Base-by-base conservation (phyloP, 1,140 invertebrate genomes). In the Uloborus diversus region DNA sequence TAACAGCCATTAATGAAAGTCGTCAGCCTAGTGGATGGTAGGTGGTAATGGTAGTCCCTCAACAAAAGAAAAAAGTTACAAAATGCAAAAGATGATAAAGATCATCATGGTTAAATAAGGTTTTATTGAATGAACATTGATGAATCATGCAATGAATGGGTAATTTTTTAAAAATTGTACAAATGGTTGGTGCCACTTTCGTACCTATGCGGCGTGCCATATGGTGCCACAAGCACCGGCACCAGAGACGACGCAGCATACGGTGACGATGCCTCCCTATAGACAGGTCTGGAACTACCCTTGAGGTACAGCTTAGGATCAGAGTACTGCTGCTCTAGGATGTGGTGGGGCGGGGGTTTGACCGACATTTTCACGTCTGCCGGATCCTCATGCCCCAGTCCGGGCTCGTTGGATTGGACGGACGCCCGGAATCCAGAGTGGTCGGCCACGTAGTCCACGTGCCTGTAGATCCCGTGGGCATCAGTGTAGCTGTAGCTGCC, bases 341-440 rank as follows among this genome's bases (percentile, higher is more conserved):
- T 49, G 4, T 79, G 62, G 3, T 25, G 14, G 11, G 75, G 75
- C 4, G 75, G 75, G 14, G 64, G n/a, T 23, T 79, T 79, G 25
- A 42, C 75, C 1, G 49, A 68, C 3, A 79, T 23, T 25, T 79
- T 66, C 1, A 79, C 75, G 14, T 69, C 65, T 3, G 75, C 75
- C 3, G 75, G 75, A 32, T 79, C 75, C 30, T 79, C 75, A 9
- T 69, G 49, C 1, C 64, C 33, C 1, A 82, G 51, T 23, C 82
- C 81, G 4, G 82, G 82, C 61, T 83, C 81, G 61, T 83, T 83
- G 70, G 82, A 75, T 33, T 81, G 65, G 1, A 83, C 73, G 0
- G 76, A 53, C n/a, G 82, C 83, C n/a, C 76, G 59, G 59, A 83
- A 82, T 17, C 83, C 83, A 23, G 71, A 66, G 27, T 79, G 80